Conservation (phyloP, 2,797 vertebrate genomes). For the Epinephelus awoara region DNA sequence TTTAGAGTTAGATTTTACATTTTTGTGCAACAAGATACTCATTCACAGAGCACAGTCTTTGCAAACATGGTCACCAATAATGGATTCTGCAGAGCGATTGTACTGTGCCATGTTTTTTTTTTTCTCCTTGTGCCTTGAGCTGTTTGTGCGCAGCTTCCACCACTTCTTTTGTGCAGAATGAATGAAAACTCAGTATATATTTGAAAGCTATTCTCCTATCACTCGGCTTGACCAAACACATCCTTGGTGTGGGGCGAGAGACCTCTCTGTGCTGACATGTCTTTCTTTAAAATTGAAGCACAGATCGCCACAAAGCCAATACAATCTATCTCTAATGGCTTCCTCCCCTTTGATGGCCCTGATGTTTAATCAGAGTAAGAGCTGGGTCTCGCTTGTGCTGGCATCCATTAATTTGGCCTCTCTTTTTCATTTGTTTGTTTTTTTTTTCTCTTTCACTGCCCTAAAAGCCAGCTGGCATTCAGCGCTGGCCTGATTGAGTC, state of each 20-base stretch:
- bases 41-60: not conserved
- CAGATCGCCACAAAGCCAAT: constrained; percentile 76
- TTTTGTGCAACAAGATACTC: not conserved
- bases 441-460: constrained; percentile 70
- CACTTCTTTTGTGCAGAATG: constrained; percentile 37
- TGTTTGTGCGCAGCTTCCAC: constrained; percentile 31
- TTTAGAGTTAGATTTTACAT: not conserved
- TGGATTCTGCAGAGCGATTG: constrained; percentile 6
- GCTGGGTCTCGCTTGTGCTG: constrained; percentile 69
- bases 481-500: constrained; percentile 75
- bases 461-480: constrained; percentile 79
- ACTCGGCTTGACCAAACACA: constrained; percentile 48
- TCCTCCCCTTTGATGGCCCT: constrained; percentile 75
- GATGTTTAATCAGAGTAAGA: constrained; percentile 89
- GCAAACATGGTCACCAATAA: constrained; percentile 8
- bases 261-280: constrained; percentile 33
- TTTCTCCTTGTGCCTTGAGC: constrained; percentile 6
- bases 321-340: constrained; percentile 84
- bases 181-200: constrained; percentile 53
- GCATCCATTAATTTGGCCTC: constrained; percentile 79
- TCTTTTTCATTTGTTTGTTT: constrained; percentile 80
- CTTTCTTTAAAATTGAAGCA: constrained; percentile 56
- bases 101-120: not conserved
- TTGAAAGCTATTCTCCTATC: constrained; percentile 48
- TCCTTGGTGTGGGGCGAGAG: constrained; percentile 40